Evolutionary conservation across 2,797 vertebrate genomes (phyloP).

Genomic region (Xiphorhynchus erythropygius): DNA sequence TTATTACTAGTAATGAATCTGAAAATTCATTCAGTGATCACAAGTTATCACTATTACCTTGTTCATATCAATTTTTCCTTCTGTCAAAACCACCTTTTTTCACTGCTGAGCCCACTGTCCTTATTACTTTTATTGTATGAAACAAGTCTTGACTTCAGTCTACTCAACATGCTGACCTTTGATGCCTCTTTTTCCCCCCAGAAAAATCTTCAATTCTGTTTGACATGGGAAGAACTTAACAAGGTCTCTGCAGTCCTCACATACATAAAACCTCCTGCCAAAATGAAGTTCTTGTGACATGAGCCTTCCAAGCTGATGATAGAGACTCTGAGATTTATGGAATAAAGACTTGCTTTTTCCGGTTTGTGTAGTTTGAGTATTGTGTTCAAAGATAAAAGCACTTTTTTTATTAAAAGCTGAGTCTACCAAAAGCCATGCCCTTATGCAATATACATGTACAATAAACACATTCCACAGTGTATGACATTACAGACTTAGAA

Average conservation of each 20-base stretch:
- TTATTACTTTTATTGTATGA: neutral
- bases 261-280: neutral
- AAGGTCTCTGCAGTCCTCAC: neutral
- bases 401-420: neutral
- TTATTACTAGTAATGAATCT: neutral
- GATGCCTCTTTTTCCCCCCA: rapidly evolving
- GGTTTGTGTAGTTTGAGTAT: neutral
- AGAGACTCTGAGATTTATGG: neutral
- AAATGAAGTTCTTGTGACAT: neutral
- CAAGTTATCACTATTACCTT: neutral
- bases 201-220: neutral
- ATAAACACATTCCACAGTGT: neutral
- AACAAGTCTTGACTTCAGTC: neutral
- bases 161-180: neutral
- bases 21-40: neutral
- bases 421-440: neutral
- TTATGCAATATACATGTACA: neutral
- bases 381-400: neutral
- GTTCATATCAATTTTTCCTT: neutral
- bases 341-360: neutral
- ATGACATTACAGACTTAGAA: neutral
- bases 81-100: neutral
- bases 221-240: neutral
- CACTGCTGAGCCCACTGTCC: neutral
- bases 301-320: neutral